Evolutionary conservation across 2,888 invertebrate genomes (phyloP), one percentile per base, ranked within the genome.

Genomic region (Morinoia aosen): DNA sequence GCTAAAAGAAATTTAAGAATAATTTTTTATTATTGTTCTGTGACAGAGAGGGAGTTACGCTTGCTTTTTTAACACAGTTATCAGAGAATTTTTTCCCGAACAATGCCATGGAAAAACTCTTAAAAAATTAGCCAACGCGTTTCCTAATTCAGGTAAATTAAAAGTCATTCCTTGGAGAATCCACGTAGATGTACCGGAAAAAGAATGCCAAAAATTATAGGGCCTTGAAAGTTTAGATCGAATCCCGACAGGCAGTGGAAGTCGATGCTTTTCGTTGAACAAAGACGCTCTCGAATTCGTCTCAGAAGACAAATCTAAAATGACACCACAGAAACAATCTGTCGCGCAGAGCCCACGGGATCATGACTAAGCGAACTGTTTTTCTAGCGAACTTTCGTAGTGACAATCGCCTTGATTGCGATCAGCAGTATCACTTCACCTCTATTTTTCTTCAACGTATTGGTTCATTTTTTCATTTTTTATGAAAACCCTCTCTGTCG

Each of bases 391-490:
- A 93, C 93, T 93, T 93, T 93, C 58, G 93, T 93, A 57, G 57
- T 48, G 57, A 93, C 93, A 93, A 93, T 93, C 93, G 93, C 33
- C 93, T 93, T 93, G 93, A 93, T 93, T 93, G 48, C 93, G 93
- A 93, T 93, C 93, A 57, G 93, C 57, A 57, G 39, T 93, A 93
- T 93, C 93, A 48, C 57, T 33, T 90, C 48, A 39, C 39, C 88
- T 88, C 39, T 48, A 16, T 76, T 76, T 76, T 76, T 76, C 25
- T 33, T 76, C 33, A 76, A 19, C 25, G 76, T 33, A 76, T 76
- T 33, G 33, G 25, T 76, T 76, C 14, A 76, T 76, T 76, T 76
- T 76, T 76, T 76, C 14, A 76, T 76, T 76, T 76, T 76, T 76
- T 76, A 76, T 76, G 76, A 76, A 76, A 76, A 76, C 76, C 19